These are phyloP conservation scores for Erinaceus europaeus DNA, from an alignment of 2,113 vertebrate species.

Conservation along the genomic window DNA sequence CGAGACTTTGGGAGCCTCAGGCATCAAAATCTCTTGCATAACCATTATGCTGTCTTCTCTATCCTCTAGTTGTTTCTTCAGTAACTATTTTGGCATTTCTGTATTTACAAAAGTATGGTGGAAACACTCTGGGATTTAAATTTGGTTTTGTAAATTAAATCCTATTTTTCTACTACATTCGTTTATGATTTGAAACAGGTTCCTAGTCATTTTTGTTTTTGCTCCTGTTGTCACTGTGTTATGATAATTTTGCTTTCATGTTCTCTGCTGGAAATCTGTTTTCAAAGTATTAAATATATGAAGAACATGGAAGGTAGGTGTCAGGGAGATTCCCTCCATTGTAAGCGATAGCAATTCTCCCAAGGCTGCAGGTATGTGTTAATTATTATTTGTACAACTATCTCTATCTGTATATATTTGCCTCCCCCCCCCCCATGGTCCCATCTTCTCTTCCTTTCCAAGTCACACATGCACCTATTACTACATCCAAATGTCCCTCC, in stretches of 20 bases:
- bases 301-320: background rate
- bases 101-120: background rate
- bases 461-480: too few relatives aligned
- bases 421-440: too few relatives aligned
- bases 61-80: too few relatives aligned
- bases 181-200: background rate
- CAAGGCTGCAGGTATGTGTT: too few relatives aligned
- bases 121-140: background rate
- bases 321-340: background rate
- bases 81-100: background rate
- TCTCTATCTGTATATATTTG: too few relatives aligned
- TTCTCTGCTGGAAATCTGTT: background rate
- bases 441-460: too few relatives aligned
- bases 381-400: too few relatives aligned
- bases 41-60: too few relatives aligned
- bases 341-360: too few relatives aligned
- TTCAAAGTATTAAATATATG: background rate
- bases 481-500: too few relatives aligned
- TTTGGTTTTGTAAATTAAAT: background rate
- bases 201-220: background rate
- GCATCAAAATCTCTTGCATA: too few relatives aligned
- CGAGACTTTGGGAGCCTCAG: too few relatives aligned
- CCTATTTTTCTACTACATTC: background rate
- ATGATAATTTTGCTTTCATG: constrained; percentile 14
- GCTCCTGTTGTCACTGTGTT: background rate